phyloP scores from a whole-genome alignment of 2,888 invertebrate species.

The Pilophorus perplexus region DNA sequence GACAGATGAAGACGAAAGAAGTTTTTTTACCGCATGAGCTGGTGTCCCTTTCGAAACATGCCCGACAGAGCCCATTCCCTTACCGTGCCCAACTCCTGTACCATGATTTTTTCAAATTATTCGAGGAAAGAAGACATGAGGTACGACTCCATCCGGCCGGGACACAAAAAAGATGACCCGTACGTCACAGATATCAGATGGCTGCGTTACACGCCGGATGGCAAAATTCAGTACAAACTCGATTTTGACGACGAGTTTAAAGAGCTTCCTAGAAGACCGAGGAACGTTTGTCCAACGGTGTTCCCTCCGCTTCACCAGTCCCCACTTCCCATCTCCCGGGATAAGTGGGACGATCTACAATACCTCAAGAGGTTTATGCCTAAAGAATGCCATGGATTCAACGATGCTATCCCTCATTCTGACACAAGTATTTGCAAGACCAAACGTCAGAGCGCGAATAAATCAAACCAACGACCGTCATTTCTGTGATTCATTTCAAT shows the following conservation, averaged over 20 bases:
- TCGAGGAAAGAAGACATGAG: slow-evolving; percentile 1
- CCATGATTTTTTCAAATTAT: slow-evolving; percentile 9
- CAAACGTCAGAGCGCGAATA: neutral
- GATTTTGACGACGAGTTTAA: slow-evolving; percentile 27
- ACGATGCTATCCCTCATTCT: slow-evolving; percentile 12
- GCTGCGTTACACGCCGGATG: slow-evolving; percentile 17
- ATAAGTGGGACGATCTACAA: slow-evolving; percentile 18
- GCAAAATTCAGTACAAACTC: slow-evolving; percentile 39
- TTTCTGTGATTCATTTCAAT: too few species aligned
- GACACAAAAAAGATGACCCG: slow-evolving; percentile 17
- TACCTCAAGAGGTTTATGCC: slow-evolving; percentile 9
- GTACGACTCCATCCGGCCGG: slow-evolving; percentile 30
- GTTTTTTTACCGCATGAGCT: slow-evolving; percentile 28
- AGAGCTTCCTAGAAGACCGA: slow-evolving; percentile 16
- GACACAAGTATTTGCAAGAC: neutral
- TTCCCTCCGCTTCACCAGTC: slow-evolving; percentile 6
- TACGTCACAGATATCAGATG: slow-evolving; percentile 16
- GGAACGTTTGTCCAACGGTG: slow-evolving; percentile 1
- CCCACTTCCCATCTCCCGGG: neutral
- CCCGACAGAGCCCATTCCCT: slow-evolving; percentile 21
- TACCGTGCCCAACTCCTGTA: slow-evolving; percentile 14
- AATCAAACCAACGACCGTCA: too few species aligned
- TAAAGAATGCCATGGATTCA: neutral
- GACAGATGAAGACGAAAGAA: neutral
- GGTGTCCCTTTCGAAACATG: slow-evolving; percentile 31